Evolutionary conservation across 2,113 vertebrate species (phyloP).

Genomic region (Brachirus orientalis): DNA sequence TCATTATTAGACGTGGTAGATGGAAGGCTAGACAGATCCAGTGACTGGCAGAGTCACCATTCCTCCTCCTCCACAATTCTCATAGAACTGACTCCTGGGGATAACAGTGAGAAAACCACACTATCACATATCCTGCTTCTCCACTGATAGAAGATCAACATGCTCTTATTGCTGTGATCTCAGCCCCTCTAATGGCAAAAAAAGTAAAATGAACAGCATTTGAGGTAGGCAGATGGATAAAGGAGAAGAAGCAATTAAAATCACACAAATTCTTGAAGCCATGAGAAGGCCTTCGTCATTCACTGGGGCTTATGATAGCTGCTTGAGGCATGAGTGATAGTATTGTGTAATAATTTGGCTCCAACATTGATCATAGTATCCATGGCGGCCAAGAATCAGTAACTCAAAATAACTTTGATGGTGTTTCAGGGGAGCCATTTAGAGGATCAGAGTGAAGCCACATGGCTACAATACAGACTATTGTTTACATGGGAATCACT

Average conservation of each 20-base stretch:
- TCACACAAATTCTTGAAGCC: conserved; percentile 17
- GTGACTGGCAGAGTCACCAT: conserved; percentile 53
- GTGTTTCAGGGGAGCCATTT: conserved; percentile 53
- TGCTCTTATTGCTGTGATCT: conserved; percentile 42
- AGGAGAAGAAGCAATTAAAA: conserved; percentile 51
- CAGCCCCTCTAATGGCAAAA: conserved; percentile 47
- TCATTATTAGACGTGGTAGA: conserved; percentile 62
- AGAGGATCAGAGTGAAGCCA: conserved; percentile 52
- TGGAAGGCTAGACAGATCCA: conserved; percentile 38
- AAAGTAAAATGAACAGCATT: conserved; percentile 36
- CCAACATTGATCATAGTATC: conserved; percentile 36
- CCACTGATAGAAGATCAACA: conserved; percentile 56
- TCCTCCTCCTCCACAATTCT: conserved; percentile 56
- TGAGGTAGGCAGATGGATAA: conserved; percentile 43
- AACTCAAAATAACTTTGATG: conserved; percentile 21
- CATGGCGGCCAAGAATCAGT: conserved; percentile 36
- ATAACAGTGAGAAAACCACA: conserved; percentile 44
- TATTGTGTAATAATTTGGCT: conserved; percentile 46
- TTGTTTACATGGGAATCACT: conserved; percentile 39
- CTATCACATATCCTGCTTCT: conserved; percentile 57
- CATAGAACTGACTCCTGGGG: conserved; percentile 51
- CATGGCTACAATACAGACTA: conserved; percentile 23
- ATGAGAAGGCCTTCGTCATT: conserved; percentile 28
- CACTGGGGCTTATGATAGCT: conserved; percentile 24
- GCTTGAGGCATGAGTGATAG: conserved; percentile 35